Evolutionary conservation across 2,888 invertebrate species (phyloP).

Genomic region (Polymixis flavicincta): DNA sequence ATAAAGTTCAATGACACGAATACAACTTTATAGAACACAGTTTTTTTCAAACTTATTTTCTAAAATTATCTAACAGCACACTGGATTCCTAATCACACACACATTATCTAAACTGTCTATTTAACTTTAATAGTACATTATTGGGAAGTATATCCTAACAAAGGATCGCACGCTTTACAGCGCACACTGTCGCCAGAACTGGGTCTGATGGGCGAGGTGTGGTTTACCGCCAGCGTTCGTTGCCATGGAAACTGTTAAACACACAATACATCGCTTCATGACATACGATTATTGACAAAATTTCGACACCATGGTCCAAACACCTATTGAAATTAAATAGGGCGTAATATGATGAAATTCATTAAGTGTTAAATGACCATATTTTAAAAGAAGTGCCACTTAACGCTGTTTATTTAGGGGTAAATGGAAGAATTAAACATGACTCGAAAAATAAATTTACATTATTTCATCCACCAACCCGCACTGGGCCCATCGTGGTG

Average conservation of each 20-base stretch:
- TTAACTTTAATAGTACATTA: constrained; percentile 49
- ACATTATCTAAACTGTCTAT: constrained; percentile 43
- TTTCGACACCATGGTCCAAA: constrained; percentile 72
- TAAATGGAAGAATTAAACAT: neutral
- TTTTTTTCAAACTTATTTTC: constrained; percentile 17
- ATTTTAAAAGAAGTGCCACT: neutral
- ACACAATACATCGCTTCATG: constrained; percentile 79
- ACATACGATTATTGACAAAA: constrained; percentile 85
- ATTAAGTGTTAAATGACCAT: neutral
- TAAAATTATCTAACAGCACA: constrained; percentile 23
- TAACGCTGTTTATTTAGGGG: too few species aligned
- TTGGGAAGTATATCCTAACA: constrained; percentile 61
- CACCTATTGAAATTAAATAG: constrained; percentile 38
- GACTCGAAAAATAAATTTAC: neutral
- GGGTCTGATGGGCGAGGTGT: constrained; percentile 81
- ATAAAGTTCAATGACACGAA: constrained; percentile 61
- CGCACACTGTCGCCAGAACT: constrained; percentile 76
- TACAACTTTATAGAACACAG: constrained; percentile 17
- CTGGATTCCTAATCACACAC: constrained; percentile 40
- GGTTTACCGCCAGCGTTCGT: constrained; percentile 81
- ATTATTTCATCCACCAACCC: too few species aligned
- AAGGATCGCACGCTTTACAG: constrained; percentile 66
- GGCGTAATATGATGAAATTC: constrained; percentile 17
- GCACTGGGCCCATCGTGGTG: too few species aligned
- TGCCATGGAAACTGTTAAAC: constrained; percentile 81